phyloP scores from a whole-genome alignment of 1,140 invertebrate species.

The Anagrus nilaparvatae region DNA sequence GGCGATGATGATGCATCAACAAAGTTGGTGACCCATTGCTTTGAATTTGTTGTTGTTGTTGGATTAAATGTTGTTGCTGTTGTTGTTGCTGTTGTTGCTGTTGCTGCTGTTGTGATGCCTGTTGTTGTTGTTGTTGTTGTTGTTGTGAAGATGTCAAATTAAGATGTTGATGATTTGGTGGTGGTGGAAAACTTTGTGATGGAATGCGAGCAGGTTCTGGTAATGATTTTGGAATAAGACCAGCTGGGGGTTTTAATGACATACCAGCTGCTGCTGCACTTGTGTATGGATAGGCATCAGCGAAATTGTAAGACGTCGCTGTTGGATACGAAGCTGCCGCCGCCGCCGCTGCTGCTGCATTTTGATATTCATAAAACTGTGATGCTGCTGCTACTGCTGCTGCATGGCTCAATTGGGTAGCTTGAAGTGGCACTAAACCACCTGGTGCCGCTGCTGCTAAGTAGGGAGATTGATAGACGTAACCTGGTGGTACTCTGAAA shows the following conservation, averaged over 20 bases:
- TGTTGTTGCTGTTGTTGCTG: slow-evolving; percentile 9
- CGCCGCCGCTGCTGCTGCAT: slow-evolving; percentile 54
- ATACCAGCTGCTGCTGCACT: slow-evolving; percentile 45
- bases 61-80: slow-evolving; percentile 15
- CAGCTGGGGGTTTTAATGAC: slow-evolving; percentile 37
- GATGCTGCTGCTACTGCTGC: slow-evolving; percentile 60
- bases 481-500: slow-evolving; percentile 62
- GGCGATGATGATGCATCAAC: slow-evolving; percentile 29
- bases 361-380: slow-evolving; percentile 65
- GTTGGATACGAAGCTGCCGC: slow-evolving; percentile 58
- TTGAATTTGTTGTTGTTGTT: slow-evolving; percentile 25
- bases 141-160: slow-evolving; percentile 27
- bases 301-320: slow-evolving; percentile 59
- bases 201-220: slow-evolving; percentile 5
- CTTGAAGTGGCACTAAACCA: slow-evolving; percentile 52
- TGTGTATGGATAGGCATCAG: slow-evolving; percentile 59
- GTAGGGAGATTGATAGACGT: slow-evolving; percentile 62
- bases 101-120: slow-evolving; percentile 11
- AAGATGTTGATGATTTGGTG: neutral
- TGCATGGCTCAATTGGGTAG: slow-evolving; percentile 54
- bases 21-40: slow-evolving; percentile 27
- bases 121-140: slow-evolving; percentile 20
- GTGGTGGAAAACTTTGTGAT: too few species aligned
- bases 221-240: slow-evolving; percentile 18
- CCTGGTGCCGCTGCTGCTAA: slow-evolving; percentile 49